Conservation (phyloP, 2,113 vertebrate genomes). For the Gymnogyps californianus region DNA sequence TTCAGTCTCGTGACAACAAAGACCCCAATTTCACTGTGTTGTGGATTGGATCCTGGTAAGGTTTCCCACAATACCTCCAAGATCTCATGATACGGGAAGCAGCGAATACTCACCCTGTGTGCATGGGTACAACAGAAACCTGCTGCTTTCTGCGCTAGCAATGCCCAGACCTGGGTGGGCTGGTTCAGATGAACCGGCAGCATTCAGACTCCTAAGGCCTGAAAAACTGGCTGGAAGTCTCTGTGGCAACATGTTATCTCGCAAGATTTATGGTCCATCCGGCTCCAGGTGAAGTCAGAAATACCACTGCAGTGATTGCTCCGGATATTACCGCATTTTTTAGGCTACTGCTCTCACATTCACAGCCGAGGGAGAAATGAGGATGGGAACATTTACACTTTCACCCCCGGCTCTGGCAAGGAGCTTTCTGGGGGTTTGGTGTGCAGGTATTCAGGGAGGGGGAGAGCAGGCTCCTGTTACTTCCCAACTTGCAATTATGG, state of each 20-base stretch:
- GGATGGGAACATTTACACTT: background rate
- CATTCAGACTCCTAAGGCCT: background rate
- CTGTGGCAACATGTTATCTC: background rate
- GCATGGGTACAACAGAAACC: background rate
- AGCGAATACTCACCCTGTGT: background rate
- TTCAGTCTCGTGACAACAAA: background rate
- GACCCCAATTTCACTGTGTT: background rate
- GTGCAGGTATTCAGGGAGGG: background rate
- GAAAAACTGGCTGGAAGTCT: constrained; percentile 38
- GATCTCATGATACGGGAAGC: background rate
- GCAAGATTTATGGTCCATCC: background rate
- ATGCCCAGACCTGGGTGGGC: background rate
- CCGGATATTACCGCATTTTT: background rate
- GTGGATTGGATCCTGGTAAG: background rate
- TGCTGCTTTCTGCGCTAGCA: background rate
- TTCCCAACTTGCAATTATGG: background rate
- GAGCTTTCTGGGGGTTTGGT: background rate
- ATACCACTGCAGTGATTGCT: background rate
- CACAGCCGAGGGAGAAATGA: background rate
- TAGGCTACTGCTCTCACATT: background rate
- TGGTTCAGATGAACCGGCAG: background rate
- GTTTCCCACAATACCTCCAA: background rate
- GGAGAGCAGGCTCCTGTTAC: background rate
- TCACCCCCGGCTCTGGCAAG: background rate
- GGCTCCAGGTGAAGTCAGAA: constrained; percentile 1